Evolutionary conservation across 2,113 vertebrate genomes (phyloP), one percentile per base, ranked within the genome.

Genomic region (Pipra filicauda): DNA sequence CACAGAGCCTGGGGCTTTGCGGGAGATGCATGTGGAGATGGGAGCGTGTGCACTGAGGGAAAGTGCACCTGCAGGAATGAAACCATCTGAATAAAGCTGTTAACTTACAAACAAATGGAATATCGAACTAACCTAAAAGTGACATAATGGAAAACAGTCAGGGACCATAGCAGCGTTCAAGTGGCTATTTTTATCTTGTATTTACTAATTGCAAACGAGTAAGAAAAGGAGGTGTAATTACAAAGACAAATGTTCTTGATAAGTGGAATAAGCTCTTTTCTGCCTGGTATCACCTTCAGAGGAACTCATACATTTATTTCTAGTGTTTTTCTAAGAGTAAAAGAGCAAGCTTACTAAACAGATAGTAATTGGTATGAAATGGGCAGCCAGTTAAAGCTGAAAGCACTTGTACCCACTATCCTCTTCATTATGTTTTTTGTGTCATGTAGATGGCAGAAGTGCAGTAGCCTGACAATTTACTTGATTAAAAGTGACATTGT

Each of bases 401-500:
- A 94, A 94, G 86, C 79, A 57, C 88, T 97, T 76, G 55, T 58
- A 88, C 77, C 70, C 8, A 0, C 66, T 93, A 83, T 80, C 24
- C 74, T 86, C 74, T 89, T 89, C 84, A 74, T 85, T 85, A 62
- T 27, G 35, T 37, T 66, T 80, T 85, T 62, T 83, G 48, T 35
- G 18, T 39, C 76, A 79, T 11, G 30, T 58, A 78, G 88, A 79
- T 75, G 7, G 21, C 84, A 89, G 57, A 87, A 94, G 80, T 74
- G 80, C 84, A 85, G 76, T 92, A 93, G 88, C 84, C 88, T 94
- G 88, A 91, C 88, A 96, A 87, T 93, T 93, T 52, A 11, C 76
- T 89, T 95, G 95, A 97, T 97, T 97, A 97, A 96, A 97, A 93
- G 80, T 92, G 94, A 93, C 92, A 88, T 76, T 89, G 93, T 96